Percentiles rank a stretch among this genome's conserved stretches.
These are phyloP conservation scores for Acrocephalus scirpaceus DNA, from an alignment of 2,797 vertebrate genomes.

Conservation along the genomic window DNA sequence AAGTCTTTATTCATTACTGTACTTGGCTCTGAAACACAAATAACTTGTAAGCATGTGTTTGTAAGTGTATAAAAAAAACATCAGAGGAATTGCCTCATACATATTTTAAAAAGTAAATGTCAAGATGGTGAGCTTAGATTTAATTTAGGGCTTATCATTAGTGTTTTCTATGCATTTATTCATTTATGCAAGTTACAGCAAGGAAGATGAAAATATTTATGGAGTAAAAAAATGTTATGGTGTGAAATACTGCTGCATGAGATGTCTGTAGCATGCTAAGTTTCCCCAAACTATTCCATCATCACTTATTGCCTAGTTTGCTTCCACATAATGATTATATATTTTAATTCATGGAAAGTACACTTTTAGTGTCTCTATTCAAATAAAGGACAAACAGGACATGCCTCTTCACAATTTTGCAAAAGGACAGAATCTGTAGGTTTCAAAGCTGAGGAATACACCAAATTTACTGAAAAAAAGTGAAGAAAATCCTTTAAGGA, in stretches of 20 bases:
- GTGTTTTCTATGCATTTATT: constrained; percentile 54
- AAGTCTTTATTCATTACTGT: neutral
- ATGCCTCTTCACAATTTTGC: neutral
- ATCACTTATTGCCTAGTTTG: neutral
- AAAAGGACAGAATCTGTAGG: neutral
- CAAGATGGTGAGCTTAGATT: constrained; percentile 36
- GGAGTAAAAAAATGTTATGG: neutral
- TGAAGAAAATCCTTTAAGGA: neutral
- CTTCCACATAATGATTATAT: neutral
- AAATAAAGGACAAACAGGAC: neutral
- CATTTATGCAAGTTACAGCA: constrained; percentile 48
- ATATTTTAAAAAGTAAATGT: constrained; percentile 48
- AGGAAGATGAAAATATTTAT: constrained; percentile 46
- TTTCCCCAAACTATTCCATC: neutral
- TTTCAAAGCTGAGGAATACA: neutral
- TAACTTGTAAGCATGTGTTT: neutral
- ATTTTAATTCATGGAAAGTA: neutral
- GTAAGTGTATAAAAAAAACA: constrained; percentile 5
- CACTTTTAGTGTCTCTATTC: neutral
- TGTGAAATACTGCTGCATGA: neutral
- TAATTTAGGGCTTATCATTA: constrained; percentile 40
- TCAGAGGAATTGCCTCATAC: constrained; percentile 45
- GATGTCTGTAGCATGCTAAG: neutral
- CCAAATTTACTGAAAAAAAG: neutral
- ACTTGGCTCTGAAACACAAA: constrained; percentile 11